Evolutionary conservation across 2,113 vertebrate species (phyloP).

Genomic region (Myotis lucifugus): DNA sequence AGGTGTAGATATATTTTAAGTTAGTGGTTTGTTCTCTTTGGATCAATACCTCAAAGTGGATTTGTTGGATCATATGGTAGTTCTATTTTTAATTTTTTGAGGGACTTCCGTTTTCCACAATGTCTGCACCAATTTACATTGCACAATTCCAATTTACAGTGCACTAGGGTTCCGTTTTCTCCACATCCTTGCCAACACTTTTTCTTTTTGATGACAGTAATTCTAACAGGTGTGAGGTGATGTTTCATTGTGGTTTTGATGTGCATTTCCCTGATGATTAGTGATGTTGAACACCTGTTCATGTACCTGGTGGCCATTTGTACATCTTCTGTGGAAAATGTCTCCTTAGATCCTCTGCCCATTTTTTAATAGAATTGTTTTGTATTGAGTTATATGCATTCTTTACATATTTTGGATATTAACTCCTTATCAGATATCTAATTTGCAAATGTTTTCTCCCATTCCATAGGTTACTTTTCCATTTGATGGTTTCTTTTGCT

Average conservation of each 20-base stretch:
- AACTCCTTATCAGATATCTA: not conserved
- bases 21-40: not conserved
- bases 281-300: not conserved
- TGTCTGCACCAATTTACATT: not conserved
- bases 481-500: not conserved
- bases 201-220: not conserved
- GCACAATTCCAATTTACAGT: not conserved
- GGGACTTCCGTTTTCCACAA: not conserved
- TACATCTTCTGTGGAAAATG: not conserved
- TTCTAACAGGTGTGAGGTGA: not conserved
- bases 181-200: not conserved
- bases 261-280: not conserved
- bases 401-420: not conserved
- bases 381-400: not conserved
- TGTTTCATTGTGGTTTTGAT: not conserved
- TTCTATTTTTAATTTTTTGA: not conserved
- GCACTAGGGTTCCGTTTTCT: not conserved
- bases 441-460: conserved; percentile 7
- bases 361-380: not conserved
- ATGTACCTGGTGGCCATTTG: not conserved
- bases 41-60: not conserved
- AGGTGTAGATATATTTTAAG: not conserved
- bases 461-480: not conserved
- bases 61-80: not conserved
- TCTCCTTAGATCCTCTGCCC: not conserved